Conservation (phyloP, 2,797 vertebrate species). For the Perodicticus potto region DNA sequence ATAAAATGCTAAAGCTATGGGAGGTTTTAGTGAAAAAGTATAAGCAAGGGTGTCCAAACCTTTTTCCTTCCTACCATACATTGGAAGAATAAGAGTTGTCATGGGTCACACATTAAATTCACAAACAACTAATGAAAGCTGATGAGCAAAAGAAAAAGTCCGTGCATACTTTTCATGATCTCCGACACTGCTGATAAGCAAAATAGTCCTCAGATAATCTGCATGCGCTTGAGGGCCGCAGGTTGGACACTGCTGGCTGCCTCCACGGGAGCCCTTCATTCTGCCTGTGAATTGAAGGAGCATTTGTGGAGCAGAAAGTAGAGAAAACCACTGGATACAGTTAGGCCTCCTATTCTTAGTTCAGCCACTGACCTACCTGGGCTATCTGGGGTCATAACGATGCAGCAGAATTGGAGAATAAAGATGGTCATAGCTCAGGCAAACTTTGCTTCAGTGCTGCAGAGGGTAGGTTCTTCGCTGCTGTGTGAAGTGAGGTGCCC, state of each 20-base stretch:
- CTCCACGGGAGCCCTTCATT: neutral
- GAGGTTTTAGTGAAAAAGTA: neutral
- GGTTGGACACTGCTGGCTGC: too few relatives aligned
- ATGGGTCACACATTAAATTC: too few relatives aligned
- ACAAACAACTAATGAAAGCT: too few relatives aligned
- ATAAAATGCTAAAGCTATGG: neutral
- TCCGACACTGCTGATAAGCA: too few relatives aligned
- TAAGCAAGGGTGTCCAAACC: too few relatives aligned
- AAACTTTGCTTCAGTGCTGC: rapidly evolving
- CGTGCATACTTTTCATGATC: too few relatives aligned
- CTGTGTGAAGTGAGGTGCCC: neutral
- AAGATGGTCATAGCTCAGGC: neutral
- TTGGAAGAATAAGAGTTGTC: too few relatives aligned
- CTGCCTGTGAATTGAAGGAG: neutral
- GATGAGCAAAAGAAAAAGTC: too few relatives aligned
- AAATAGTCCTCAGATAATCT: too few relatives aligned
- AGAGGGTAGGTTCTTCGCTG: neutral
- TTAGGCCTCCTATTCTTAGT: too few relatives aligned
- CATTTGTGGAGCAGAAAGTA: rapidly evolving
- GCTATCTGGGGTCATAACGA: neutral
- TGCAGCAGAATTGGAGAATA: neutral
- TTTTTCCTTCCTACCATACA: too few relatives aligned
- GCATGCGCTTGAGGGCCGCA: too few relatives aligned
- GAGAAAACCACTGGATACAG: neutral
- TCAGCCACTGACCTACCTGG: neutral